phyloP scores from a whole-genome alignment of 2,113 vertebrate genomes.

The Phyllopteryx taeniolatus region DNA sequence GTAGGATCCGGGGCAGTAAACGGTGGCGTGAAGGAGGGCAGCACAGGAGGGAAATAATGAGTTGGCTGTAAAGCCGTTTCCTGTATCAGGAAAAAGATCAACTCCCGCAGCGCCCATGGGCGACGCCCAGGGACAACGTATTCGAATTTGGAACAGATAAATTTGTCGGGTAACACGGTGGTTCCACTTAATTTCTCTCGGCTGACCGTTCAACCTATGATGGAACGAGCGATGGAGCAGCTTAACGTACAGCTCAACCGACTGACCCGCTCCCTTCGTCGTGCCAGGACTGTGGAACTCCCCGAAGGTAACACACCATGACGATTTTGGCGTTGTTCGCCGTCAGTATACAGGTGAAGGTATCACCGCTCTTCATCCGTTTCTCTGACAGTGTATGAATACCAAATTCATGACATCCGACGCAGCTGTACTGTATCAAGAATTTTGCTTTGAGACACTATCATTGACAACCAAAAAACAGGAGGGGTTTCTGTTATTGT shows the following conservation, averaged over 20 bases:
- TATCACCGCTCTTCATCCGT: not conserved
- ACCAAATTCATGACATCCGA: not conserved
- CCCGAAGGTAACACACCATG: slow-evolving; percentile 79
- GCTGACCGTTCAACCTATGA: slow-evolving; percentile 71
- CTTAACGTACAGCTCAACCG: slow-evolving; percentile 84
- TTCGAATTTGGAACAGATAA: slow-evolving; percentile 8
- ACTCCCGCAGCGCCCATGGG: slow-evolving; percentile 43
- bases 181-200: slow-evolving; percentile 18
- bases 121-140: slow-evolving; percentile 10
- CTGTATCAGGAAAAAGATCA: not conserved
- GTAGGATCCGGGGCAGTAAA: slow-evolving; percentile 15
- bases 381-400: not conserved
- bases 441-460: not conserved
- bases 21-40: slow-evolving; percentile 15
- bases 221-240: slow-evolving; percentile 99
- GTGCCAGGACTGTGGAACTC: slow-evolving; percentile 94
- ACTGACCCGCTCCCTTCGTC: slow-evolving; percentile 90
- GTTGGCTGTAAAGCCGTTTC: slow-evolving; percentile 3
- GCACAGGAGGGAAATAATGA: slow-evolving; percentile 8
- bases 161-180: slow-evolving; percentile 11
- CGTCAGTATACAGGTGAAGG: not conserved
- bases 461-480: not conserved
- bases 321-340: not conserved
- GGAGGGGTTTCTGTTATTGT: too few species aligned
- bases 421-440: not conserved